These are phyloP conservation scores for Stenchaetothrips biformis DNA, from an alignment of 2,888 invertebrate genomes.

Conservation along the genomic window DNA sequence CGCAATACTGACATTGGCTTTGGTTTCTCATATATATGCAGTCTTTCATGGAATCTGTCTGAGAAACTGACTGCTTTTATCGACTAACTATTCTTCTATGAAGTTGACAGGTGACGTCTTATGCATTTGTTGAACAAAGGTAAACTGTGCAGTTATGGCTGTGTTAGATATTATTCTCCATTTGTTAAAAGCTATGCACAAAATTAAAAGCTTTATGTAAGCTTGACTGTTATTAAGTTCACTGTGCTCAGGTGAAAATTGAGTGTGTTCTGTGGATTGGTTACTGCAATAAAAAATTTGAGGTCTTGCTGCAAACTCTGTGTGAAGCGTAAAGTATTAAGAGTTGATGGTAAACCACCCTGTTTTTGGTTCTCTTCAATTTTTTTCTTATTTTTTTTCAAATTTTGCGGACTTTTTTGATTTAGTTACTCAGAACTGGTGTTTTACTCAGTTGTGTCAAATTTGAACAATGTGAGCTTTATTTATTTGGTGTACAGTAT, in stretches of 20 bases:
- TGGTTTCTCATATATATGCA: neutral
- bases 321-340: neutral
- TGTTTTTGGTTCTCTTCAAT: neutral
- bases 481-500: neutral
- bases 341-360: neutral
- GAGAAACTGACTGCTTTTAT: slow-evolving; percentile 9
- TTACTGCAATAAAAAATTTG: too few species aligned
- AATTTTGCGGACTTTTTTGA: neutral
- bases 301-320: neutral
- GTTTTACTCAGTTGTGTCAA: neutral
- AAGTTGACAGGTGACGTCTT: neutral
- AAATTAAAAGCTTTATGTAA: slow-evolving; percentile 1
- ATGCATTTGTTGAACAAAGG: slow-evolving; percentile 16
- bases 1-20: neutral
- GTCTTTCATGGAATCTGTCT: neutral
- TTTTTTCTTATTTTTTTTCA: neutral
- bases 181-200: slow-evolving; percentile 23
- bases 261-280: too few species aligned
- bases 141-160: slow-evolving; percentile 19
- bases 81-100: neutral
- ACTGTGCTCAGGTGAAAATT: neutral
- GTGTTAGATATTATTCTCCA: slow-evolving; percentile 18
- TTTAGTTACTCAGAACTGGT: neutral
- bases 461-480: neutral
- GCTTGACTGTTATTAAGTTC: slow-evolving; percentile 13